Base-by-base conservation (phyloP, 2,113 vertebrate species). In the Actenoides hombroni region DNA sequence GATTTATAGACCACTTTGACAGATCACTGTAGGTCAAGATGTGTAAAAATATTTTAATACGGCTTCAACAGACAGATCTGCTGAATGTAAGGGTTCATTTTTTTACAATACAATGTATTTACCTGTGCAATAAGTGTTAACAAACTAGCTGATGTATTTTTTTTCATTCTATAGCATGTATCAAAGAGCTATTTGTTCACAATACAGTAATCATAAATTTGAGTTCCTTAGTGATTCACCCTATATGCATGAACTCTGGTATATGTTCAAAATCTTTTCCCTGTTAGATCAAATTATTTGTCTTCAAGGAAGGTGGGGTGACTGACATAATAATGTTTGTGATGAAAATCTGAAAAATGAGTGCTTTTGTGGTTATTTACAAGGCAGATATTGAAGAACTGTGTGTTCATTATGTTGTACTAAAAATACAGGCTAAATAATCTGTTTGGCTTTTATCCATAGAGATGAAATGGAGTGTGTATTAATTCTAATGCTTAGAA, bases 231-330 rank as follows among this genome's bases (percentile, higher is more conserved):
- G 82, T 83, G 89, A 95, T 96, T 95, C 96, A 65, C 84, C 82
- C 49, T 70, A 53, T 2, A 42, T 73, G 35, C 46, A 37, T 90
- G 80, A 95, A 70, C 93, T 79, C 44, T 83, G 56, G 56, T 96
- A 94, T 96, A 49, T 90, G 86, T 86, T 95, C 65, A 83, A 83
- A 94, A 91, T 94, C 67, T 96, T 96, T 92, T 77, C 28, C 70
- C n/a, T 69, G 40, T 79, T 94, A 84, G 53, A 92, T 85, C 49
- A 88, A 89, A 92, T 94, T 86, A 85, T 95, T 96, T 96, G 26
- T 92, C 86, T 97, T 84, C 63, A 29, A 60, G 64, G 80, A 94
- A 90, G 79, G 88, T 53, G 31, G 14, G 69, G 59, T 31, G 84
- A 89, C 82, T 84, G 81, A 84, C 61, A 90, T 28, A 79, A 48